phyloP scores from a whole-genome alignment of 2,888 invertebrate species.

The Hirudinaria manillensis region DNA sequence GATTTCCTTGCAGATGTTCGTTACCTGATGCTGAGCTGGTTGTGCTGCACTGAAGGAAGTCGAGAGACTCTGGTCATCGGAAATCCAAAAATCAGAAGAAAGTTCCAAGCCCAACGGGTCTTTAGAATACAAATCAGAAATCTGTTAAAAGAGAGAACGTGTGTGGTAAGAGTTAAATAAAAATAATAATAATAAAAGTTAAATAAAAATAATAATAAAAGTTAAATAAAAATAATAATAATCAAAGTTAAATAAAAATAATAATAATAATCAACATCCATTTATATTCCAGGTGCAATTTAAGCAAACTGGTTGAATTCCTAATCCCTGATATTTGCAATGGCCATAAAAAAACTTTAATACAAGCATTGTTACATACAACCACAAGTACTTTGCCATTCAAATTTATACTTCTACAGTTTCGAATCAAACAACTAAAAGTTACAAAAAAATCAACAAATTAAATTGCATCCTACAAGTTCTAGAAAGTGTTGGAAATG shows the following conservation, averaged over 20 bases:
- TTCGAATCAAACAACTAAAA: too few species aligned
- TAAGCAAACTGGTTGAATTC: too few species aligned
- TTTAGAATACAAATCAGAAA: constrained; percentile 68
- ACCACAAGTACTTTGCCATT: too few species aligned
- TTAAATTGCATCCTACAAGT: constrained; percentile 52
- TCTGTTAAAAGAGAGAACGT: constrained; percentile 32
- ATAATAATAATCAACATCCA: too few species aligned
- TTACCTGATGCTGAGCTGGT: constrained; percentile 54
- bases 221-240: constrained; percentile 7
- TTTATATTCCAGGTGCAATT: too few species aligned
- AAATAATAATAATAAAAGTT: too few species aligned
- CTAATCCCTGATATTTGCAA: too few species aligned
- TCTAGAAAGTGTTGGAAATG: constrained; percentile 79
- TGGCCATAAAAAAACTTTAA: too few species aligned
- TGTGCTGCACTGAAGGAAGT: constrained; percentile 42
- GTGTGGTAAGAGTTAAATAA: too few species aligned
- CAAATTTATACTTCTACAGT: too few species aligned
- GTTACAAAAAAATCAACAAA: neutral
- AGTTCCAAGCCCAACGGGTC: constrained; percentile 68
- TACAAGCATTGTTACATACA: too few species aligned
- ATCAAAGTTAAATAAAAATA: too few species aligned
- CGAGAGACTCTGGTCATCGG: constrained; percentile 42
- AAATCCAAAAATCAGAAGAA: constrained; percentile 77
- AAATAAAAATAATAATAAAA: neutral
- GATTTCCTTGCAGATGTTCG: constrained; percentile 2